Evolutionary conservation across 2,888 invertebrate genomes (phyloP), one percentile per base, ranked within the genome.

Genomic region (Gymnocheta viridis): DNA sequence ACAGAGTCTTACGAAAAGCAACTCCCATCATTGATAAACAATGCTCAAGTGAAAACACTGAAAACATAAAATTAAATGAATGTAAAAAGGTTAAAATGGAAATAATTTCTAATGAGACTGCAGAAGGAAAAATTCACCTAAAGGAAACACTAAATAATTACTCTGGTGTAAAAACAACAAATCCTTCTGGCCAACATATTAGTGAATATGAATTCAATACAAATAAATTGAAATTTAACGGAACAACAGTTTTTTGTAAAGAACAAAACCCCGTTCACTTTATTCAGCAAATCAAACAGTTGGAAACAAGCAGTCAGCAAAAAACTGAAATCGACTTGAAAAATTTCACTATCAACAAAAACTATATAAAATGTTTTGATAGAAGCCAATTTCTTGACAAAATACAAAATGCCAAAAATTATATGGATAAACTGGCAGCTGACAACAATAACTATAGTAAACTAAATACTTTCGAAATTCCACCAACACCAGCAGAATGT

Each of bases 331-430:
- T 5, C 14, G 19, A 29, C 14, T 3, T 12, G 0, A 32, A 22
- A 22, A 62, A 22, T 0, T 3, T n/a, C 0, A 7, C 4, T 2
- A 0, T n/a, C 1, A 51, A 49, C 9, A 73, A 51, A 66, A 60
- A 44, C 4, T 58, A 67, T 54, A 14, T 77, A 0, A 58, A 82
- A 67, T 44, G 47, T 4, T 56, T 54, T 41, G 62, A 82, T 22
- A 72, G 35, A 60, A 60, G 4, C 10, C 19, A 47, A n/a, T 77
- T 67, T 49, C 7, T 49, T 3, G 49, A 60, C 1, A 51, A 38
- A 29, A 44, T 62, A 29, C 47, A 64, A 60, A 60, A 35, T 14
- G 38, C 38, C 3, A 29, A 17, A 22, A 51, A 17, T 17, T 51
- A 44, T 41, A 22, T 38, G 6, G 32, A 69, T 32, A 17, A 9